Conservation (phyloP, 2,888 invertebrate species). For the Tribolium freemani region DNA sequence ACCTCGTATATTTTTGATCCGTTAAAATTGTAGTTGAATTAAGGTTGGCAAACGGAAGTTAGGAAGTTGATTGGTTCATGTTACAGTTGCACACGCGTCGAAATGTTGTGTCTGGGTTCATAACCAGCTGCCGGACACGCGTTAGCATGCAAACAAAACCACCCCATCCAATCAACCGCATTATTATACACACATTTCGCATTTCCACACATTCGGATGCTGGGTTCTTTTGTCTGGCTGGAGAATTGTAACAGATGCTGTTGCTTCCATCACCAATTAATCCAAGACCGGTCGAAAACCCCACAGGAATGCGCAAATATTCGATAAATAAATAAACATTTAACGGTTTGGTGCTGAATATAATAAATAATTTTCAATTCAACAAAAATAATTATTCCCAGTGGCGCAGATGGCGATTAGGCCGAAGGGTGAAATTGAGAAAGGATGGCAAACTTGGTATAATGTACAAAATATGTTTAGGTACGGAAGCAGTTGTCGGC, state of each 20-base stretch:
- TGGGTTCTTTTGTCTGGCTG: conserved; percentile 14
- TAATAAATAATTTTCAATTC: no score
- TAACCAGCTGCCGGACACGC: conserved; percentile 55
- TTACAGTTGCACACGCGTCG: conserved; percentile 38
- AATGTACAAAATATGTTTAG: conserved; percentile 28
- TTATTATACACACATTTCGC: conserved; percentile 39
- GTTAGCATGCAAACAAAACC: conserved; percentile 43
- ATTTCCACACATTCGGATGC: conserved; percentile 31
- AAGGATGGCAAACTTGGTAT: neutral
- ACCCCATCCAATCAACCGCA: conserved; percentile 41
- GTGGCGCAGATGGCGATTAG: conserved; percentile 7
- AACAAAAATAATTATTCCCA: no score
- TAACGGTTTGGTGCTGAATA: no score
- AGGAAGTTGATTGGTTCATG: conserved; percentile 48
- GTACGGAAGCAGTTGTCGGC: conserved; percentile 31
- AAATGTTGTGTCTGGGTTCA: conserved; percentile 47
- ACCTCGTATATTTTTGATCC: neutral
- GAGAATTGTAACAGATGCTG: conserved; percentile 31
- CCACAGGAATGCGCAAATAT: conserved; percentile 13
- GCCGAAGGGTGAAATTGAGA: conserved; percentile 14
- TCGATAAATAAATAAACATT: conserved; percentile 9
- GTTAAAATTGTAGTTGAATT: conserved; percentile 18
- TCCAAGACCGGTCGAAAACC: conserved; percentile 13
- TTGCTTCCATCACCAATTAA: conserved; percentile 19
- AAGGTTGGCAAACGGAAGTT: conserved; percentile 49